Base-by-base conservation (phyloP, 2,113 vertebrate species). In the Apaloderma vittatum region DNA sequence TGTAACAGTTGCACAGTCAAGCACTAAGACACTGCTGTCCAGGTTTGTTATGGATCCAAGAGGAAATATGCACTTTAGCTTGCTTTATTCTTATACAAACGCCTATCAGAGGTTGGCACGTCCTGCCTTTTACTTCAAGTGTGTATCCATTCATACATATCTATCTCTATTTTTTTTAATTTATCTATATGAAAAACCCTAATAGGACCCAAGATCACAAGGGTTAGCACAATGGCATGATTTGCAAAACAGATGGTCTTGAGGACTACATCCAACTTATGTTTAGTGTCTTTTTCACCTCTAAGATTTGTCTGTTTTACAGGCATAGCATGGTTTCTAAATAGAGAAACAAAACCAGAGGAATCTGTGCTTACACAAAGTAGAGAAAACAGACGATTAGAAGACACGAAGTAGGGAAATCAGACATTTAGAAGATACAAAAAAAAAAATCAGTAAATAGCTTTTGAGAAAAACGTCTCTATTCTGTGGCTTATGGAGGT, bases 201-300 rank as follows among this genome's bases (percentile, higher is more conserved):
- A 49, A 49, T 0, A 78, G 36, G 57, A 90, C 12, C 12, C 20
- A 30, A 93, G 48, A 77, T 49, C 54, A 62, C n/a, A 37, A 27
- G 36, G 29, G 24, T 72, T 72, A 91, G 61, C 40, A 29, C 61
- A 78, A 81, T 4, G 21, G 27, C 32, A 75, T 21, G 29, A 93
- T 92, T 72, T 68, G 12, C 58, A 89, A 95, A 94, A 72, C 68
- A 91, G 68, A 92, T 6, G 8, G 65, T 72, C 62, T 58, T 26
- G 6, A 93, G 52, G 49, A 84, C 61, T 54, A 84, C 10, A 57
- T 71, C 61, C 86, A 89, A 73, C 45, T 92, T 40, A 57, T 36
- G 75, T 46, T 85, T 65, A 57, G 76, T 68, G 76, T 72, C 86
- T 81, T 94, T 95, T 97, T 84, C 88, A 86, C 68, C 48, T 75